Evolutionary conservation across 2,113 vertebrate species (phyloP).

Genomic region (Rhombomys opimus): DNA sequence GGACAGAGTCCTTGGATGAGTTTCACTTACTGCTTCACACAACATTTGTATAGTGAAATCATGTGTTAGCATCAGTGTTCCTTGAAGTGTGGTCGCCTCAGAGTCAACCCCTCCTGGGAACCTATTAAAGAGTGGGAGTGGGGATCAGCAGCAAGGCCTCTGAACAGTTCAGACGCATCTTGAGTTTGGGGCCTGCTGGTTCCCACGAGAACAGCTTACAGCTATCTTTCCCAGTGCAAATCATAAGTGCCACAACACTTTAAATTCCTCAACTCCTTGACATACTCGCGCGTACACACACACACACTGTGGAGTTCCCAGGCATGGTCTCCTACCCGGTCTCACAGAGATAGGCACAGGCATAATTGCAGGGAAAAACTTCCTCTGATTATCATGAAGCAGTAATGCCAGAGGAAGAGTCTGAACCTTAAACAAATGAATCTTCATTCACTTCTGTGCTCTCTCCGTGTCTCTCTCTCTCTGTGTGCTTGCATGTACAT

Average conservation of each 20-base stretch:
- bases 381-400: constrained; percentile 19
- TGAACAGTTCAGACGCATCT: background rate
- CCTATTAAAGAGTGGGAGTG: background rate
- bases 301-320: background rate
- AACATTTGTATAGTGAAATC: background rate
- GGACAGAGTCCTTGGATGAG: background rate
- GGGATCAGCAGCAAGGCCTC: background rate
- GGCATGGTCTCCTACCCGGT: background rate
- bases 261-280: constrained; percentile 22
- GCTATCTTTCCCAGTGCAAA: constrained; percentile 45
- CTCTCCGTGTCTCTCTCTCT: no score
- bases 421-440: constrained; percentile 33
- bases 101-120: background rate
- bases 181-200: background rate
- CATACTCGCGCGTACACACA: background rate
- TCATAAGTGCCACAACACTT: constrained; percentile 37
- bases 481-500: no score
- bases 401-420: background rate
- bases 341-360: background rate
- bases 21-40: background rate
- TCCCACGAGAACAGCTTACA: background rate
- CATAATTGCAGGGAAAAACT: background rate
- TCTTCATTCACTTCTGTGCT: background rate
- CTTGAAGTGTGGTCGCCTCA: background rate
- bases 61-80: background rate